These are phyloP conservation scores for Lymantria monacha DNA, from an alignment of 2,888 invertebrate genomes.

Conservation along the genomic window DNA sequence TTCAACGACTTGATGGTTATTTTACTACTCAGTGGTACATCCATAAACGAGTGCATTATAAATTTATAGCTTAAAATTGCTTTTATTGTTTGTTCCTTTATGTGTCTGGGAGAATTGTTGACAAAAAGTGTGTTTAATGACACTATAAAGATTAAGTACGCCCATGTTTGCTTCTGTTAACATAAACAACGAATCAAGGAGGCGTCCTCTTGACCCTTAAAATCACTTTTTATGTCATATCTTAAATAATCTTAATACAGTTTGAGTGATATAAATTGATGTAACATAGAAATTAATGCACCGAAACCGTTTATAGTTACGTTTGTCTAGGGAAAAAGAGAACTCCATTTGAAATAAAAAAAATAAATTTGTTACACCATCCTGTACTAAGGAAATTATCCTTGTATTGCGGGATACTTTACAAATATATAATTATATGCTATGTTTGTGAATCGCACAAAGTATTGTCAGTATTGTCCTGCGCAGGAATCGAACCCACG, in stretches of 20 bases:
- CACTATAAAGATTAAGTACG: constrained; percentile 21
- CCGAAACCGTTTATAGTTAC: too few species aligned
- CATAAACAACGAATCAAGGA: background rate
- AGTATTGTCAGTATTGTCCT: too few species aligned
- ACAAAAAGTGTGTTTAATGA: constrained; percentile 25
- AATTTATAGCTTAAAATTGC: constrained; percentile 48
- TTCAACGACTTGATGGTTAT: constrained; percentile 57
- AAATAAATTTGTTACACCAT: too few species aligned
- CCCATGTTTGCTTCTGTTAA: constrained; percentile 9
- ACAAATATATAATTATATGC: too few species aligned
- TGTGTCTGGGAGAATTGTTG: constrained; percentile 30
- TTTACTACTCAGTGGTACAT: constrained; percentile 56
- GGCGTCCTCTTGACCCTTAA: background rate
- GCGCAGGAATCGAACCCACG: too few species aligned
- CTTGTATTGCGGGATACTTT: too few species aligned
- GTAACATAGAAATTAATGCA: too few species aligned
- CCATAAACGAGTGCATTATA: constrained; percentile 51
- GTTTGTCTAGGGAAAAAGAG: too few species aligned
- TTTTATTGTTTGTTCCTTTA: constrained; percentile 44
- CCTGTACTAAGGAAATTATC: too few species aligned
- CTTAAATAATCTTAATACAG: background rate
- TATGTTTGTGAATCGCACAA: too few species aligned
- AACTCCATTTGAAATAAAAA: too few species aligned
- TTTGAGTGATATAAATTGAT: background rate
- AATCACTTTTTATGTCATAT: background rate